These are phyloP conservation scores for Oegoconia quadripuncta DNA, from an alignment of 2,888 invertebrate genomes.

Conservation along the genomic window DNA sequence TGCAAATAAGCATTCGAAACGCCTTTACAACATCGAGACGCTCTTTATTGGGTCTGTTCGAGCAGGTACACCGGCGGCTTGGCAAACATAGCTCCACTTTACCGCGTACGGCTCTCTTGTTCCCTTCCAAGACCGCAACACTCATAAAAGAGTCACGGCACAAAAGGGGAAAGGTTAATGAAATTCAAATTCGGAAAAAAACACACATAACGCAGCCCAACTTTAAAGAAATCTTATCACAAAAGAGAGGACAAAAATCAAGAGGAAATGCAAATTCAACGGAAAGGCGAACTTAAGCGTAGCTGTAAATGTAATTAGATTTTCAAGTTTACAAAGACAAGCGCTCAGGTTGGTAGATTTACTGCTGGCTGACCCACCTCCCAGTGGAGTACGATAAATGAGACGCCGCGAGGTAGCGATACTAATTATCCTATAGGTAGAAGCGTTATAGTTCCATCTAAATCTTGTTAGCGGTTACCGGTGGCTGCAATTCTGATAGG, in stretches of 20 bases:
- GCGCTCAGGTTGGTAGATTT: slow-evolving; percentile 76
- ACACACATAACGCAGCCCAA: slow-evolving; percentile 13
- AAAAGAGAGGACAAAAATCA: slow-evolving; percentile 53
- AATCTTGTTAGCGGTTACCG: slow-evolving; percentile 62
- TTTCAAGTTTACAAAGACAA: slow-evolving; percentile 77
- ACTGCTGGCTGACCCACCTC: slow-evolving; percentile 75
- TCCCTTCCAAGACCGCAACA: slow-evolving; percentile 23
- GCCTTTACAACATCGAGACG: slow-evolving; percentile 71
- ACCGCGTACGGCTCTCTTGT: slow-evolving; percentile 36
- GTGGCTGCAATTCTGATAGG: slow-evolving; percentile 56
- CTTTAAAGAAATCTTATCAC: slow-evolving; percentile 47
- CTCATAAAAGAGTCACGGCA: slow-evolving; percentile 7
- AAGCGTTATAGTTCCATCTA: slow-evolving; percentile 58
- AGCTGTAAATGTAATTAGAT: slow-evolving; percentile 78
- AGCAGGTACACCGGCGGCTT: slow-evolving; percentile 55
- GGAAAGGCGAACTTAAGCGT: slow-evolving; percentile 66
- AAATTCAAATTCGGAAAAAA: slow-evolving; percentile 29
- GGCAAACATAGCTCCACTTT: slow-evolving; percentile 12
- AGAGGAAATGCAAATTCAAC: slow-evolving; percentile 66
- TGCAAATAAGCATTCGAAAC: slow-evolving; percentile 76
- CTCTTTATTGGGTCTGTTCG: slow-evolving; percentile 70
- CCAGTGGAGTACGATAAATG: slow-evolving; percentile 72
- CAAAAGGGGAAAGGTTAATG: slow-evolving; percentile 20
- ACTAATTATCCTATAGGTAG: slow-evolving; percentile 75
- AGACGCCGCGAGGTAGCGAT: slow-evolving; percentile 73